Evolutionary conservation across 1,140 invertebrate species (phyloP).

Genomic region (Nasonia giraulti): DNA sequence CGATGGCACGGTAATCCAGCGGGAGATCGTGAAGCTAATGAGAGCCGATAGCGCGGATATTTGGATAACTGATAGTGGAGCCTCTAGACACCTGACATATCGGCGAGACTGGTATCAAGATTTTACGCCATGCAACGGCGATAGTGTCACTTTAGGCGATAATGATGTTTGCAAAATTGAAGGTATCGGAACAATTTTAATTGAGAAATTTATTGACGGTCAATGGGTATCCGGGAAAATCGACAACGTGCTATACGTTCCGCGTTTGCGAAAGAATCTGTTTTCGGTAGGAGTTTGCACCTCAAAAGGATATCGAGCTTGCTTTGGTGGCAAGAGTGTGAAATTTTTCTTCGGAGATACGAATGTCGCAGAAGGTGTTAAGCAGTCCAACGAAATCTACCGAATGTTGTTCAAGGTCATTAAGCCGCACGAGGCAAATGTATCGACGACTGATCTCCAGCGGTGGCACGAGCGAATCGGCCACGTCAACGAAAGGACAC

Average conservation of each 20-base stretch:
- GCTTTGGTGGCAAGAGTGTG: too few species aligned
- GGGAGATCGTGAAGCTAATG: too few species aligned
- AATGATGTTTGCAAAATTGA: too few species aligned
- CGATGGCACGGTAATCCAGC: too few species aligned
- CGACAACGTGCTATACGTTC: not conserved
- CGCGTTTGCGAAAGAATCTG: not conserved
- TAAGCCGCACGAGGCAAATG: not conserved
- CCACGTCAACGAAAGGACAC: not conserved
- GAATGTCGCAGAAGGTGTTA: not conserved
- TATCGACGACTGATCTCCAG: not conserved
- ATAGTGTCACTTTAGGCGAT: too few species aligned
- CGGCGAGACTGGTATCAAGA: not conserved
- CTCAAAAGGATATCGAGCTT: too few species aligned
- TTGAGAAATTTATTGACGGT: not conserved
- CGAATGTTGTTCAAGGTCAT: not conserved
- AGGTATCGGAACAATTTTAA: too few species aligned
- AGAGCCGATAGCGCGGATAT: too few species aligned
- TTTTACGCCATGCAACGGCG: not conserved
- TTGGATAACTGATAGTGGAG: not conserved
- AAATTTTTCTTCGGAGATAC: too few species aligned
- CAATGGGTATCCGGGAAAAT: not conserved
- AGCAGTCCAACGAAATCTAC: not conserved
- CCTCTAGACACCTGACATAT: not conserved
- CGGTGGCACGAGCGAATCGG: not conserved
- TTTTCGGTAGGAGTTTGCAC: not conserved